Base-by-base conservation (phyloP, 1,140 invertebrate species). In the Ditylenchus dipsaci region DNA sequence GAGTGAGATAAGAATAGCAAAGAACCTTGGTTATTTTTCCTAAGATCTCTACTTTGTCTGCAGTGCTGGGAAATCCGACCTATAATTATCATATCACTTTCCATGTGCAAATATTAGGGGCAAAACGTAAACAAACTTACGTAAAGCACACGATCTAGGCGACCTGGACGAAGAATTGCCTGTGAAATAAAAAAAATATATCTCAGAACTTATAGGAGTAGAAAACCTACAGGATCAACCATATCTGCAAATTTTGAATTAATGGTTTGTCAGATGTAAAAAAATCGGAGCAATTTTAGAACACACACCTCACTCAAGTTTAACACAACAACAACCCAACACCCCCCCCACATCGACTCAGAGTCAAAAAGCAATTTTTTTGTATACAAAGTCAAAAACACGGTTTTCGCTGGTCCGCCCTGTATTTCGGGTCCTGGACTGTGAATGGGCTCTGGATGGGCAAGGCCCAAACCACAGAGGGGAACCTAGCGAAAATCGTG, bases 71-170 rank as follows among this genome's bases (percentile, higher is more conserved):
- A 73, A 98, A 86, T 21, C 92, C 94, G 3, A 38, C 33, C 33
- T 38, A 38, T 11, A 38, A 38, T 38, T 11, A 5, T 38, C 3
- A 5, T 5, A 11, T 38, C 33, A 11, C 11, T n/a, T n/a, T n/a
- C n/a, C n/a, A n/a, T n/a, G n/a, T n/a, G n/a, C n/a, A n/a, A n/a
- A n/a, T n/a, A n/a, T n/a, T n/a, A n/a, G n/a, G n/a, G n/a, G n/a
- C n/a, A n/a, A n/a, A n/a, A n/a, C n/a, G n/a, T n/a, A 38, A 38
- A 38, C 33, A 5, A 11, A 11, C 33, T 5, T 38, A 98, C 91
- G 84, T 92, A 97, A 23, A 98, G 85, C 59, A 92, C 89, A 83
- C 93, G 93, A 83, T 96, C 95, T 49, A 98, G 86, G 77, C 95
- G 87, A 17, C 95, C 95, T 0, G 95, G 94, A 83, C 95, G 86